phyloP scores from a whole-genome alignment of 2,888 invertebrate species.

The Entomobrya multifasciata region DNA sequence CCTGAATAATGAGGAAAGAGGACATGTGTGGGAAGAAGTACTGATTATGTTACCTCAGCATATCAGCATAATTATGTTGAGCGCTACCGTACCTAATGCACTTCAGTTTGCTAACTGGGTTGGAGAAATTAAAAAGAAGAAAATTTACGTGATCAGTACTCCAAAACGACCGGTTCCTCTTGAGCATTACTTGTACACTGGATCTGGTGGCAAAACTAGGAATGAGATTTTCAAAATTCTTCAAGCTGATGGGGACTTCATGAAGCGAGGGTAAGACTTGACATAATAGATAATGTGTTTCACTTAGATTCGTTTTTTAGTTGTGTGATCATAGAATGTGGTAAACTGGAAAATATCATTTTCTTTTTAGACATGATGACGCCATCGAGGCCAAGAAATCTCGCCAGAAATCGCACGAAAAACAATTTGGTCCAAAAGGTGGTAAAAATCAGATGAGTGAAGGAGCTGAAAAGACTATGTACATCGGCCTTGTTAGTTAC shows the following conservation, averaged over 20 bases:
- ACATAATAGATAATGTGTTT: too few species aligned
- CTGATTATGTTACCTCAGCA: slow-evolving; percentile 96
- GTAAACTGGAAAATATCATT: too few species aligned
- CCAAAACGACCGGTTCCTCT: slow-evolving; percentile 96
- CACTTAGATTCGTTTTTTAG: too few species aligned
- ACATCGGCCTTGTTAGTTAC: slow-evolving; percentile 91
- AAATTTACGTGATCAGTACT: slow-evolving; percentile 95
- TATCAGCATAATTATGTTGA: slow-evolving; percentile 97
- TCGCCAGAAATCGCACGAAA: slow-evolving; percentile 74
- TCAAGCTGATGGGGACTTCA: slow-evolving; percentile 89
- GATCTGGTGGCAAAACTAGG: slow-evolving; percentile 85
- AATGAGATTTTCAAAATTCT: slow-evolving; percentile 90
- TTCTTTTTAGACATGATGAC: slow-evolving; percentile 70
- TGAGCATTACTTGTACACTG: slow-evolving; percentile 95
- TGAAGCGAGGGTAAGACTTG: slow-evolving; percentile 86
- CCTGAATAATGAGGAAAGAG: slow-evolving; percentile 97
- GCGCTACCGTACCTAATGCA: slow-evolving; percentile 99
- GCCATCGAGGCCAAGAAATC: slow-evolving; percentile 77
- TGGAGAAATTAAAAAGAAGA: slow-evolving; percentile 91
- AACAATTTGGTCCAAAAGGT: slow-evolving; percentile 76
- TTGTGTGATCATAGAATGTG: too few species aligned
- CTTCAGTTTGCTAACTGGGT: slow-evolving; percentile 97
- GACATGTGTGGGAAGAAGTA: slow-evolving; percentile 99
- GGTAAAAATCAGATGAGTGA: slow-evolving; percentile 73
- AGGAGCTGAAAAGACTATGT: slow-evolving; percentile 90